Percentiles rank a stretch among this genome's conserved stretches.
These are phyloP conservation scores for Rhinoraja longicauda DNA, from an alignment of 2,797 vertebrate species.

Conservation along the genomic window DNA sequence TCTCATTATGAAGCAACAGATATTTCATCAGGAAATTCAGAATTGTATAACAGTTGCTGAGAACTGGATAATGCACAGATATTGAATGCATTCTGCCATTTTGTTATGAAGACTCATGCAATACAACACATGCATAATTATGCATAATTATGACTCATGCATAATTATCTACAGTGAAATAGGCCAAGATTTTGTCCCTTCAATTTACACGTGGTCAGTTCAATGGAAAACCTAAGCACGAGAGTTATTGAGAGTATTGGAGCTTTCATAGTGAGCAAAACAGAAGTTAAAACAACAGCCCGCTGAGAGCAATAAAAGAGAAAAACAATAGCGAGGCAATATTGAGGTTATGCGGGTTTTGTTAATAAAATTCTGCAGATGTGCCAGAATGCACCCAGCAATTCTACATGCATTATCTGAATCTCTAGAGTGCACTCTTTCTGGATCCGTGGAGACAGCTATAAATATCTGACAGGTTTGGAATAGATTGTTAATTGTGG, in stretches of 20 bases:
- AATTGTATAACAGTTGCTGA: background rate
- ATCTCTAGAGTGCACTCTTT: background rate
- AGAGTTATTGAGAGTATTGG: background rate
- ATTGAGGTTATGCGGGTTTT: background rate
- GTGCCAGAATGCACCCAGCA: background rate
- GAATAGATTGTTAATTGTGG: background rate
- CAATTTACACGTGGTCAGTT: background rate
- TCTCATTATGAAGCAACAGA: background rate
- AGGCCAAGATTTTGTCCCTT: background rate
- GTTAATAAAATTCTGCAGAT: background rate
- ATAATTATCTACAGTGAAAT: background rate
- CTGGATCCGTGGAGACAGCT: background rate
- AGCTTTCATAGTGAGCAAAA: background rate
- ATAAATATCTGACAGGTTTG: background rate
- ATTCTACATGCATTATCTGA: background rate
- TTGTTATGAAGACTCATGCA: background rate
- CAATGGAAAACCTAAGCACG: background rate
- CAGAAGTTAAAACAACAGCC: background rate
- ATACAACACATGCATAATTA: background rate
- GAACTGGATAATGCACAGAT: background rate
- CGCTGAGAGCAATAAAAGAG: background rate
- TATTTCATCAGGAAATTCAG: background rate
- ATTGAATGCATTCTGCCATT: background rate
- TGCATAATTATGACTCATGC: too few relatives aligned
- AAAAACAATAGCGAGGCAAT: background rate